phyloP scores from a whole-genome alignment of 2,113 vertebrate species.

The Oryzias curvinotus region DNA sequence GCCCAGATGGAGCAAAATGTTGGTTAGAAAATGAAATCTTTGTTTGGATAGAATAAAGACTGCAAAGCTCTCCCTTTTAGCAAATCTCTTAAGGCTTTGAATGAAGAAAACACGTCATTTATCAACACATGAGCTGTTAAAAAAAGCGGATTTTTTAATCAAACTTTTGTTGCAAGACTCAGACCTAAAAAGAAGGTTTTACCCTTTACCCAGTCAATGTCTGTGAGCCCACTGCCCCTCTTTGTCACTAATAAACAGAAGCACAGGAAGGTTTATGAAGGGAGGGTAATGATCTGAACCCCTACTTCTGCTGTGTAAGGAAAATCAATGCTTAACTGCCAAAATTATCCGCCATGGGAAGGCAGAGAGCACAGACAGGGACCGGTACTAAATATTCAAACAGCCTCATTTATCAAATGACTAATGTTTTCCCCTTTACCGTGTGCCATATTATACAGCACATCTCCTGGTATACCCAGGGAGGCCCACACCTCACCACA shows the following conservation, averaged over 20 bases:
- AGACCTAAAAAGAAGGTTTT: conserved; percentile 51
- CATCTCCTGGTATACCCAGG: conserved; percentile 27
- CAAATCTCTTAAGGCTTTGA: too few relatives aligned
- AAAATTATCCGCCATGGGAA: conserved; percentile 72
- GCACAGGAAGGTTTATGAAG: conserved; percentile 72
- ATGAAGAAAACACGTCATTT: too few relatives aligned
- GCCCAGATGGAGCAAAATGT: background rate
- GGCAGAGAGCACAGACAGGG: conserved; percentile 55
- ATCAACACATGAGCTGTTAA: too few relatives aligned
- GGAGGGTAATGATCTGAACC: conserved; percentile 73
- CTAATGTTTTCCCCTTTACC: conserved; percentile 51
- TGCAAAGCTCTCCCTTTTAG: too few relatives aligned
- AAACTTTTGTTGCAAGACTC: background rate
- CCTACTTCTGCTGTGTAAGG: conserved; percentile 72
- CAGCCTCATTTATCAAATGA: conserved; percentile 67
- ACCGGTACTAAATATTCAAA: conserved; percentile 71
- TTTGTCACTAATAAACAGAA: conserved; percentile 70
- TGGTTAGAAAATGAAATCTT: background rate
- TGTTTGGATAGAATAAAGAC: too few relatives aligned
- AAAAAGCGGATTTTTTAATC: too few relatives aligned
- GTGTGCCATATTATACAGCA: conserved; percentile 33
- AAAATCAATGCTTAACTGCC: conserved; percentile 74
- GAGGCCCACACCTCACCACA: conserved; percentile 41
- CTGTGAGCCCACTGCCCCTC: conserved; percentile 51
- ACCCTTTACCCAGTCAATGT: conserved; percentile 43